Evolutionary conservation across 2,113 vertebrate genomes (phyloP), one percentile per base, ranked within the genome.

Genomic region (Haplochromis burtoni): DNA sequence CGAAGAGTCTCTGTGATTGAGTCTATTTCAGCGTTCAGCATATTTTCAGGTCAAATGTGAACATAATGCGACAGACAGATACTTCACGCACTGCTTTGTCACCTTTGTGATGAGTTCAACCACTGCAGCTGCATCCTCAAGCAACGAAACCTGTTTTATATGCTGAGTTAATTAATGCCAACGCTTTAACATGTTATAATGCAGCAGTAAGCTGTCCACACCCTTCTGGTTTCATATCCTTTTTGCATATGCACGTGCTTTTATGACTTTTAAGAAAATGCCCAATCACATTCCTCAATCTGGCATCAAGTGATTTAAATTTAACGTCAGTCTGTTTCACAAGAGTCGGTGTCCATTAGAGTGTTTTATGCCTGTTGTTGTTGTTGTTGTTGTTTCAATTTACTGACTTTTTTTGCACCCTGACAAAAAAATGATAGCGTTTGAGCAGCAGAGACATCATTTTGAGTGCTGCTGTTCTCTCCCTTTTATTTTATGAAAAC

Each of bases 301-400:
- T 85, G 89, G 47, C 81, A 24, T 81, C 10, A 38, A 80, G 87
- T 86, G 73, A 90, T 94, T 94, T 91, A 82, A 87, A 92, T 92
- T 91, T 89, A 91, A 49, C 66, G 59, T 26, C 82, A 71, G 79
- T 79, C 42, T 83, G 51, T 83, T 88, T 84, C 82, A 55, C 82
- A 87, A 87, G 80, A 78, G 86, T 85, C n/a, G 7, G 35, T 81
- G 78, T 91, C 91, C 91, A 94, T 94, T 90, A 92, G 38, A 59
- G 87, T 89, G 87, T 93, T 95, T 95, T 92, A 94, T 92, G 89
- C 88, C 79, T 31, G 24, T 78, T 73, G 90, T 93, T 55, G 87
- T 88, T 55, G 87, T 88, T 73, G 90, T 93, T 55, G 87, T 88
- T 57, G 87, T 89, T 59, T 79, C 87, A 81, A 92, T 93, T 93